Evolutionary conservation across 2,888 invertebrate species (phyloP), one percentile per base, ranked within the genome.

Genomic region (Octodonta nipae): DNA sequence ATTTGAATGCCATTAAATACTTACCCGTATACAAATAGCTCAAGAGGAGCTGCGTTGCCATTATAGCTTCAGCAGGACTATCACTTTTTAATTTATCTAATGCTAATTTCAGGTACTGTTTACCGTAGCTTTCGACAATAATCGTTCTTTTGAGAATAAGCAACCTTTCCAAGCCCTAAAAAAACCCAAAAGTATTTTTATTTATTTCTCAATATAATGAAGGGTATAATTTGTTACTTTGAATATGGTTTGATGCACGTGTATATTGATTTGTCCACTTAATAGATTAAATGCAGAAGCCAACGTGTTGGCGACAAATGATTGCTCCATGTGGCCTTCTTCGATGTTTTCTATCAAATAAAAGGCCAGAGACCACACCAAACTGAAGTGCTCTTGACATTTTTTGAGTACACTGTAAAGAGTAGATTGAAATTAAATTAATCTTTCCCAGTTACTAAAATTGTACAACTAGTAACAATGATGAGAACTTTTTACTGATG

Each of bases 21-120:
- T 63, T 57, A 71, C 72, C 68, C 47, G 77, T 75, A 61, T 86
- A 86, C 71, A 85, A 80, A 54, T 82, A 81, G 26, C 79, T 77
- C 41, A 84, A 63, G 45, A 85, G 68, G 34, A 86, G 64, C 54
- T 82, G 81, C 41, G 81, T 61, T 8, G 80, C 78, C 39, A 79
- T 73, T 44, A 84, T 63, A 30, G 80, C 74, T 48, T 73, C 67
- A 47, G 70, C 65, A 28, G 80, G 76, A 60, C 77, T 78, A 30
- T 75, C 71, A 50, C 75, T 68, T 52, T 74, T 75, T 51, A 84
- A 60, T 46, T 73, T 67, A 38, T 80, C 78, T 41, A 78, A 64
- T 24, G 80, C 72, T 33, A 79, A 63, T 60, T 75, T 76, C 41
- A 75, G 70, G 43, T 80, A 68, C 59, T 72, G 72, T 52, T 75